Percentiles rank a stretch among this genome's conserved stretches.
Conservation (phyloP, 2,113 vertebrate species). For the Rhadina sibilatrix region DNA sequence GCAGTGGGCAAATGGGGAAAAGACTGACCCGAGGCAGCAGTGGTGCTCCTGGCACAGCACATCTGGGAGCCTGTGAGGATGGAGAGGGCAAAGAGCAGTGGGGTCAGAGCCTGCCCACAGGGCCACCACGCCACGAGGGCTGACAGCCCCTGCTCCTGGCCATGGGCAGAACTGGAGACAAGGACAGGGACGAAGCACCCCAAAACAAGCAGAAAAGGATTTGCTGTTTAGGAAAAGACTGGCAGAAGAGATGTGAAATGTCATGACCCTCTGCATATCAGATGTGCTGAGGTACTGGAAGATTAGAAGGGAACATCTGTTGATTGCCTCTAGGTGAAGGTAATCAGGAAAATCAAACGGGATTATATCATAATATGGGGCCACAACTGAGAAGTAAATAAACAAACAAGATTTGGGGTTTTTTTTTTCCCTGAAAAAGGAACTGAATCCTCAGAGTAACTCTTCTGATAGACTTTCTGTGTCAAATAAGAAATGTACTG, state of each 20-base stretch:
- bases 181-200: neutral
- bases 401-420: accelerated
- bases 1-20: neutral
- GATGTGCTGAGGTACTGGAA: neutral
- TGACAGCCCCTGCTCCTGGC: neutral
- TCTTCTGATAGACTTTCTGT: neutral
- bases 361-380: neutral
- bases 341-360: neutral
- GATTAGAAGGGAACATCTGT: neutral
- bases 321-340: neutral
- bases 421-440: neutral
- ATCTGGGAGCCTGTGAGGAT: accelerated
- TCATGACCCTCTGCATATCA: neutral
- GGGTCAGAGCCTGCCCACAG: neutral
- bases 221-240: neutral
- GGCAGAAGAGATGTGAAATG: neutral
- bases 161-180: neutral
- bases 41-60: accelerated
- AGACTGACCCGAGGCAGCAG: accelerated
- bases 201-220: neutral
- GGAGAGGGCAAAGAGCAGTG: neutral
- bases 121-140: accelerated
- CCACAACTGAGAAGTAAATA: neutral
- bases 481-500: neutral
- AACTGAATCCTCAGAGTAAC: neutral